phyloP scores from a whole-genome alignment of 1,140 invertebrate species.

The Eriocheir sinensis region DNA sequence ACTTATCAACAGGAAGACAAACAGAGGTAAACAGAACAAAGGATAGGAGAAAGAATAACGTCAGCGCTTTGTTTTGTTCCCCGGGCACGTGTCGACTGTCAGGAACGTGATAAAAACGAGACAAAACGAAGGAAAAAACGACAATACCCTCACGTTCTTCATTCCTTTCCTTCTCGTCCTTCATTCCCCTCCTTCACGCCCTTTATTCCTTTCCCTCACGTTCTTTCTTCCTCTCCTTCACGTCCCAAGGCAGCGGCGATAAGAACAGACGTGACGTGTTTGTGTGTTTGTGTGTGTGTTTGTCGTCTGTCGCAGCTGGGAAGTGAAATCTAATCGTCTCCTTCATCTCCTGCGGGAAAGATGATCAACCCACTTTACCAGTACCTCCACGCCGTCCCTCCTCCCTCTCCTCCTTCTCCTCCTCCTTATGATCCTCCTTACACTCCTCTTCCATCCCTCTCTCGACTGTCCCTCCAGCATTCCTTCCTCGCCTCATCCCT shows the following conservation, averaged over 20 bases:
- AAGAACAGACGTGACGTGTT: too few species aligned
- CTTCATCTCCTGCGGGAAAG: not conserved
- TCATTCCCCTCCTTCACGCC: conserved; percentile 47
- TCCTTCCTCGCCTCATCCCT: not conserved
- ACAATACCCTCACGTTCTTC: not conserved
- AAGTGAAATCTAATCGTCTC: not conserved
- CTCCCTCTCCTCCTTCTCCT: not conserved
- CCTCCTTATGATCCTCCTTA: not conserved
- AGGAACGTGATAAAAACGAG: too few species aligned
- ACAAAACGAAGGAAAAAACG: not conserved
- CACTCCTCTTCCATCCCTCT: not conserved
- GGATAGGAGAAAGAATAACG: too few species aligned
- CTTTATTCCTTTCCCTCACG: conserved; percentile 40
- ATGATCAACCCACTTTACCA: conserved; percentile 1
- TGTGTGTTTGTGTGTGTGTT: too few species aligned
- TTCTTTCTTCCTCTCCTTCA: not conserved
- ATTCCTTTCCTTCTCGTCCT: not conserved
- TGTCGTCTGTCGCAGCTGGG: not conserved
- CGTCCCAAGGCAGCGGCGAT: not conserved
- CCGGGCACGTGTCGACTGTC: too few species aligned
- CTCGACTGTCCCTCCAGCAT: not conserved
- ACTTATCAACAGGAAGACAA: too few species aligned
- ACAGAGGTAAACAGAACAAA: too few species aligned
- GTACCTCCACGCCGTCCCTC: not conserved
- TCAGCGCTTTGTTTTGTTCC: too few species aligned